Evolutionary conservation across 2,113 vertebrate genomes (phyloP), one percentile per base, ranked within the genome.

Genomic region (Pelmatolapia mariae): DNA sequence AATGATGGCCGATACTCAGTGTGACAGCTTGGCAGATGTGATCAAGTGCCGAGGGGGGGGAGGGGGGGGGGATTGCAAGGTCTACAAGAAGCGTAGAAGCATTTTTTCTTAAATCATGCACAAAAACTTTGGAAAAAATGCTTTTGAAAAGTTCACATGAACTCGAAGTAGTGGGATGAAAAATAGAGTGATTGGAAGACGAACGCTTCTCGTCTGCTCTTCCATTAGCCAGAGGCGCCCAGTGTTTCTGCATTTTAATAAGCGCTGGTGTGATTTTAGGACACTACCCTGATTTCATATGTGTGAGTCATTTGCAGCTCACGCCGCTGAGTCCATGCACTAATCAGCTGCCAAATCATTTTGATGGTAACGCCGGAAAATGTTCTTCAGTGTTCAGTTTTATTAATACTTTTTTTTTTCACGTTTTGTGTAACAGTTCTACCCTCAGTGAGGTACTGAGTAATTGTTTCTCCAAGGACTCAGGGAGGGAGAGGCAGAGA

Each of bases 201-300:
- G 40, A 66, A 76, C 15, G 10, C 29, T 79, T 18, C 57, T 61
- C 18, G 3, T 56, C 81, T 81, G 36, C 83, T 86, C 84, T 31
- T 80, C 66, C 56, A 79, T 87, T 83, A 83, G 82, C 84, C 73
- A 88, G 91, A 86, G 85, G 85, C 31, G 8, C 45, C 26, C 16
- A 52, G 59, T 61, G 33, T 88, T 80, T 90, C 47, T 87, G 80
- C 56, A 79, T 90, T 85, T 86, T 86, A 87, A 89, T 88, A 80
- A 89, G 85, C 15, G 16, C 73, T 86, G 82, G 50, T 79, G 45
- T 59, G 61, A 86, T 79, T 87, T 89, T 80, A 82, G 10, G 54
- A 76, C 24, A 57, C n/a, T 38, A 16, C 3, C 12, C 71, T 26
- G 83, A 85, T 71, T 87, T 86, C 29, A 50, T 15, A 66, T 76